These are phyloP conservation scores for Drosophila tropicalis DNA, from an alignment of 1,140 invertebrate genomes.

Conservation along the genomic window DNA sequence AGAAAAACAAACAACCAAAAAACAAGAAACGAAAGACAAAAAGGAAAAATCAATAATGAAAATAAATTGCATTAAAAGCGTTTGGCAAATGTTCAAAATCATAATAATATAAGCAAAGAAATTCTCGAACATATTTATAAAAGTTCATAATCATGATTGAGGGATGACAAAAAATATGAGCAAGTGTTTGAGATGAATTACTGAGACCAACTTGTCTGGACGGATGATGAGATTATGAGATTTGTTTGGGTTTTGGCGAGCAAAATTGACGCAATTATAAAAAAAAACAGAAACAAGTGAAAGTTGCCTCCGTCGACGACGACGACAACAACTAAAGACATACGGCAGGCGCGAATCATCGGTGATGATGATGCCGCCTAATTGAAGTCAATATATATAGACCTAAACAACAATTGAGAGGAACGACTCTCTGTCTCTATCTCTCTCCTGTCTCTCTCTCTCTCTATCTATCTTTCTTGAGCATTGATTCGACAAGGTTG, in stretches of 20 bases:
- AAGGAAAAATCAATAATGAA: slow-evolving; percentile 39
- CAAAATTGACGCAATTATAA: slow-evolving; percentile 45
- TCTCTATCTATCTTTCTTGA: background rate
- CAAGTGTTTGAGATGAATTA: slow-evolving; percentile 29
- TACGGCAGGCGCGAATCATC: background rate
- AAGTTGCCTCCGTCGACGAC: slow-evolving; percentile 44
- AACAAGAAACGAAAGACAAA: slow-evolving; percentile 15
- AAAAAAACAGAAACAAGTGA: slow-evolving; percentile 46
- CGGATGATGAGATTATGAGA: slow-evolving; percentile 43
- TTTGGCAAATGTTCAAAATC: slow-evolving; percentile 30
- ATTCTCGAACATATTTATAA: slow-evolving; percentile 23
- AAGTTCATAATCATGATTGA: background rate
- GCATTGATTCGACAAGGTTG: slow-evolving; percentile 49
- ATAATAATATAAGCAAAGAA: slow-evolving; percentile 12
- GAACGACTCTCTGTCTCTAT: background rate
- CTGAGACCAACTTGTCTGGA: background rate
- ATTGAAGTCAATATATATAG: slow-evolving; percentile 61
- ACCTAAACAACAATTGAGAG: slow-evolving; percentile 17
- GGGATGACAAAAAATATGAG: slow-evolving; percentile 21
- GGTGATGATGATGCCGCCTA: slow-evolving; percentile 26
- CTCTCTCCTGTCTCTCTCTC: background rate
- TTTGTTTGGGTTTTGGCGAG: slow-evolving; percentile 13
- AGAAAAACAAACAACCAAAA: slow-evolving; percentile 32
- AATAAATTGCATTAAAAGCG: slow-evolving; percentile 41
- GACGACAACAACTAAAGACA: slow-evolving; percentile 12